Percentiles rank a stretch among this genome's conserved stretches.
phyloP scores from a whole-genome alignment of 2,113 vertebrate species.

The Labeo catla region DNA sequence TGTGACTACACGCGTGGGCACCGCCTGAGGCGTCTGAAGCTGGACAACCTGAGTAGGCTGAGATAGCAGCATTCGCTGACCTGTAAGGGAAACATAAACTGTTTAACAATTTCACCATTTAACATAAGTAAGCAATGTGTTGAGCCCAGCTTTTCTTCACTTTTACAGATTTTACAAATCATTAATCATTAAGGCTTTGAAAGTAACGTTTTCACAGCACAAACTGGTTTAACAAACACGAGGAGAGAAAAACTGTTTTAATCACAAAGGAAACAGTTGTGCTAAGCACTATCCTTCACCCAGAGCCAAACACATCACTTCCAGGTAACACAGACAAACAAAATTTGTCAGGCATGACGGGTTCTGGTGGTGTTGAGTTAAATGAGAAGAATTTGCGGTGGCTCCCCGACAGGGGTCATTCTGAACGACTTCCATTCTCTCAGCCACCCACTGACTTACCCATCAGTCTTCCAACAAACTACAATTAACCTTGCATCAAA shows the following conservation, averaged over 20 bases:
- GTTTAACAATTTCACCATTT: neutral
- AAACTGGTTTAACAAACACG: conserved; percentile 35
- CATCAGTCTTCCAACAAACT: conserved; percentile 16
- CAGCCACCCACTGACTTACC: neutral
- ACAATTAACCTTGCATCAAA: neutral
- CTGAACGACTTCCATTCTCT: conserved; percentile 10
- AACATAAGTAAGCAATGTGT: neutral
- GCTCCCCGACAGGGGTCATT: neutral
- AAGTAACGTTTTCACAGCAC: conserved; percentile 52
- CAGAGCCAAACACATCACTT: conserved; percentile 37
- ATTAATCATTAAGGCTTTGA: conserved; percentile 58
- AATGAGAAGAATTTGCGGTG: neutral
- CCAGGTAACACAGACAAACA: conserved; percentile 14
- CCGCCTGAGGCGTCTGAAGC: conserved; percentile 77
- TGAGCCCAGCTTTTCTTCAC: neutral
- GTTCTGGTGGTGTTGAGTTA: conserved; percentile 20
- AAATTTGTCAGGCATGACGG: conserved; percentile 16
- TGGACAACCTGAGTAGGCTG: conserved; percentile 83
- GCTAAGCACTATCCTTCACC: conserved; percentile 55
- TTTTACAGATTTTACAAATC: conserved; percentile 42
- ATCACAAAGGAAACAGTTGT: conserved; percentile 35
- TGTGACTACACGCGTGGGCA: conserved; percentile 72
- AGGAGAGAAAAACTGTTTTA: conserved; percentile 3
- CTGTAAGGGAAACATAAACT: conserved; percentile 66
- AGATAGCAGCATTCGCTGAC: conserved; percentile 79